These are phyloP conservation scores for Orthosia cruda DNA, from an alignment of 2,888 invertebrate genomes.

Conservation along the genomic window DNA sequence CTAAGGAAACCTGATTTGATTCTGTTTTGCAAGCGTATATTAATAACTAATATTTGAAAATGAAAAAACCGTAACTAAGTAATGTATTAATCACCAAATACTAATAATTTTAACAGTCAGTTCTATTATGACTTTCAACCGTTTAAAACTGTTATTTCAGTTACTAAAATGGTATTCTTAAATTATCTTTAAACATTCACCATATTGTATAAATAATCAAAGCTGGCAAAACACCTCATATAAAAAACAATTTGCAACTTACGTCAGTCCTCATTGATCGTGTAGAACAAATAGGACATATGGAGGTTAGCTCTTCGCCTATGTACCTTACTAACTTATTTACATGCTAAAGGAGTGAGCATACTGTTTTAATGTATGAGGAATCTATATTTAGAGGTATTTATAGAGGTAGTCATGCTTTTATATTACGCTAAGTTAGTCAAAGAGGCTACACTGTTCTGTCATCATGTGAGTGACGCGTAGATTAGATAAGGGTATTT, in stretches of 20 bases:
- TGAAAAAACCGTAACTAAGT: too few species aligned
- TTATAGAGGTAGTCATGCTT: constrained; percentile 17
- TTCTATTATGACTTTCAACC: too few species aligned
- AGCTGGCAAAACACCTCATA: neutral
- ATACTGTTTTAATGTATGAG: constrained; percentile 1
- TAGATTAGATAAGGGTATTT: neutral
- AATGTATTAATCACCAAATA: too few species aligned
- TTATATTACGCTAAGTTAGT: neutral
- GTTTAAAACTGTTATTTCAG: too few species aligned
- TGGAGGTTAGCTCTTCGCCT: constrained; percentile 5
- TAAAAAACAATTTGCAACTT: constrained; percentile 24
- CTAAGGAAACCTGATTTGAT: neutral
- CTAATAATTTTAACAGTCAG: too few species aligned
- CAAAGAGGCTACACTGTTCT: neutral
- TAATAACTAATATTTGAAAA: too few species aligned
- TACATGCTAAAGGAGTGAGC: constrained; percentile 21
- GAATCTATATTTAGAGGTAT: constrained; percentile 15
- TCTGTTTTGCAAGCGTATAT: neutral
- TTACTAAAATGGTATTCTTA: too few species aligned
- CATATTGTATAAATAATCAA: neutral
- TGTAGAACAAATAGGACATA: constrained; percentile 28
- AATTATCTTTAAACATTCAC: too few species aligned
- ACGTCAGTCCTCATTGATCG: constrained; percentile 36
- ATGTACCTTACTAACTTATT: constrained; percentile 33
- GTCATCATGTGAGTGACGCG: neutral